Base-by-base conservation (phyloP, 2,888 invertebrate genomes). In the Drosophila greeni region DNA sequence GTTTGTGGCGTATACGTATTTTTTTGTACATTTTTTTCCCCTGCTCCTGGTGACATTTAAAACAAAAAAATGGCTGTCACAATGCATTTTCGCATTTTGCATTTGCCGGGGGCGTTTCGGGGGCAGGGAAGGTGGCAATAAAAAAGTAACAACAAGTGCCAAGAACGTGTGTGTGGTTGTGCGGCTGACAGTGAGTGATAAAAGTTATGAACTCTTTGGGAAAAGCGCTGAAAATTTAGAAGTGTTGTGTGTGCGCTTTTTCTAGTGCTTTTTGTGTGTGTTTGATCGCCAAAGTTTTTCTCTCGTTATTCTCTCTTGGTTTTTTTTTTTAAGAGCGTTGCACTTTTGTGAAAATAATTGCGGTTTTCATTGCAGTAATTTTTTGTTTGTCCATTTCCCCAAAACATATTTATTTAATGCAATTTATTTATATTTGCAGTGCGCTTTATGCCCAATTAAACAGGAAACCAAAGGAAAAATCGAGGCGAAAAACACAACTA, bases 141-240 rank as follows among this genome's bases (percentile, higher is more conserved):
- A 68, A 68, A 67, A 53, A 68, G 60, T 59, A 56, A 67, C 49
- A 48, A 67, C 60, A 70, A 67, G 74, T 60, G 51, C 48, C 59
- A 36, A 45, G 48, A 23, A 37, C 26, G 47, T 31, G 43, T 42
- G 36, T 40, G 40, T 64, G 40, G 54, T 42, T 45, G 51, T 66
- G 47, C 23, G 29, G 12, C 61, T 72, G 82, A 72, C 81, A 81
- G 79, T 81, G 82, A 75, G 72, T 80, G 78, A 75, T 75, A 78
- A 72, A 74, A 81, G 72, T 78, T 75, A 83, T 80, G 82, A 57
- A 66, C 73, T 72, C 75, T 74, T 60, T 60, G 39, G 61, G 56
- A 54, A 52, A 59, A 60, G 43, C 58, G 57, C 33, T 55, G 66
- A 54, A 60, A 60, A 47, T 56, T 42, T 69, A 69, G 56, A 69